Evolutionary conservation across 2,797 vertebrate species (phyloP), one percentile per base, ranked within the genome.

Genomic region (Sus cebifrons): DNA sequence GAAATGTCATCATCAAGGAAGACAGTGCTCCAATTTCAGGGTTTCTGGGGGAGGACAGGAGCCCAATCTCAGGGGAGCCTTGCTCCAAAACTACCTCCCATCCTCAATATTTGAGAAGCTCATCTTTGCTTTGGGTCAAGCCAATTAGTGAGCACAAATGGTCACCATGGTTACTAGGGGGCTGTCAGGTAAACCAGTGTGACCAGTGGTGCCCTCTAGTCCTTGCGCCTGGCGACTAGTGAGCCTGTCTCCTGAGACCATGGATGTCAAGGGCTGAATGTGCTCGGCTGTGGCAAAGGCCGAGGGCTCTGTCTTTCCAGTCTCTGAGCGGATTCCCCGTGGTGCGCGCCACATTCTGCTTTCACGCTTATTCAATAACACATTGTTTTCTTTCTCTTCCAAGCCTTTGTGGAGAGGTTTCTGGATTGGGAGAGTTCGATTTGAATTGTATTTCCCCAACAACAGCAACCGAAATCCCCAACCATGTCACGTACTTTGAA

Each of bases 401-500:
- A 40, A 49, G 9, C 52, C 60, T 90, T 32, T 86, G 64, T 77
- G 60, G 56, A 87, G 32, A 68, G 52, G 44, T 49, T 92, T 89
- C 58, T 58, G 40, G 40, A 89, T 16, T 67, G 18, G 11, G 36
- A 91, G 71, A 23, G 91, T 87, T 65, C 49, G 11, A 62, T 91
- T 91, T 54, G 65, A 27, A 71, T 81, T 62, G 1, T 13, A 40
- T 82, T 65, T 97, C 58, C 77, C 32, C 27, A 85, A 54, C 32
- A 79, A 27, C 56, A 87, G 82, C 77, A 73, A 91, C 73, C 54
- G 25, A 78, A 81, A 79, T 70, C 49, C 87, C 15, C 67, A 70
- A 56, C 12, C 27, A 73, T 5, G 74, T 85, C 96, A 32, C 32
- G 98, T 98, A 99, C 99, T 98, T 98, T 99, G 96, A 99, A 99